Evolutionary conservation across 2,888 invertebrate genomes (phyloP), one percentile per base, ranked within the genome.

Genomic region (Syritta pipiens): DNA sequence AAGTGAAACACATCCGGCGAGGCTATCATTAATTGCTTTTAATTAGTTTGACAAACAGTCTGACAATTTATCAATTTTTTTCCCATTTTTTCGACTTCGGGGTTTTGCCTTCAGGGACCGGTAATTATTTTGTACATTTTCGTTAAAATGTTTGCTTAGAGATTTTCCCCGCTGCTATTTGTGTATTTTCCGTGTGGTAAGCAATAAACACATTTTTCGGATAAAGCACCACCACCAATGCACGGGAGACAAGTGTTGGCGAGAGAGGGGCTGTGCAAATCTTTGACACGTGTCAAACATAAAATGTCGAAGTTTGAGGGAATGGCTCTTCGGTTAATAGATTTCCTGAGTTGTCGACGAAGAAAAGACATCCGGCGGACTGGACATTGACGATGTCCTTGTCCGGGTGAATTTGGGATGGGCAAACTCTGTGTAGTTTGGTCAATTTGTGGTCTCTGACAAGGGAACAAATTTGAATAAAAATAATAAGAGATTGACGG

Each of bases 1-100:
- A 20, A 24, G 62, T 5, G 35, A 46, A 53, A 17, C 28, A 79
- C 77, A 75, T 51, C 71, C 60, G 72, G 59, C 9, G 49, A 19
- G 20, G 17, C 44, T 42, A 46, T 12, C 46, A 49, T 48, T 67
- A 79, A 79, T 79, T 67, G 59, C 57, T 67, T 62, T 67, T 67
- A 72, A 72, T 79, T 72, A 72, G 55, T 79, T 79, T 72, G 42
- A 67, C 67, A 79, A 79, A 62, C 65, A 62, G 60, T 67, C 55
- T 55, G 65, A 72, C 49, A 67, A 79, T 67, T 62, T 65, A 49
- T 79, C 72, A 79, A 72, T 49, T 63, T 75, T 59, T 1, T 37
- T 68, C 32, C 2, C 26, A n/a, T 10, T 26, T 12, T 17, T 12
- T 10, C 20, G 10, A 17, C 10, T 37, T 49, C 20, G 12, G 30